These are phyloP conservation scores for Umimayanthus chanpuru DNA, from an alignment of 92 coral and sea anemone species.

Conservation along the genomic window DNA sequence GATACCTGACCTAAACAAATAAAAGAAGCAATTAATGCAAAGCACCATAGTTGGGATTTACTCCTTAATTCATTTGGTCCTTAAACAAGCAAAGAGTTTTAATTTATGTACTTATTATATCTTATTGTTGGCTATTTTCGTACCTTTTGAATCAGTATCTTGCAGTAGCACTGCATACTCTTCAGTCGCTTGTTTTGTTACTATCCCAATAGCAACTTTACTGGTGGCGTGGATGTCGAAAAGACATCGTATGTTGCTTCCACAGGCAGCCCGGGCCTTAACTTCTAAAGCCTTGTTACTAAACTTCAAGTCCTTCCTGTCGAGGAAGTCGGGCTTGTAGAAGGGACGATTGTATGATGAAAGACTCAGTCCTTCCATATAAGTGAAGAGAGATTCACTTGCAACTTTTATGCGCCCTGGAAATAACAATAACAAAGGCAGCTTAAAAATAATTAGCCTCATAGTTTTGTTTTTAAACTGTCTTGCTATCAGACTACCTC, in stretches of 20 bases:
- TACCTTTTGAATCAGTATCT: conserved; percentile 50
- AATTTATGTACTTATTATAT: not conserved
- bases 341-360: conserved; percentile 46
- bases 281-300: conserved; percentile 49
- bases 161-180: conserved; percentile 53
- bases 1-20: not conserved
- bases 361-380: conserved; percentile 52
- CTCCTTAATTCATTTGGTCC: not conserved
- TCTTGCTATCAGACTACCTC: too few relatives aligned
- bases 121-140: too few relatives aligned
- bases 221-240: conserved; percentile 74
- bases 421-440: not conserved
- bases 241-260: conserved; percentile 68
- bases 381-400: conserved; percentile 61
- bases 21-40: not conserved
- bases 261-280: conserved; percentile 65
- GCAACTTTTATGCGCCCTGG: conserved; percentile 24
- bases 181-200: conserved; percentile 49
- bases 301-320: conserved; percentile 50
- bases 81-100: not conserved
- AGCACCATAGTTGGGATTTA: too few relatives aligned
- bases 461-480: too few relatives aligned
- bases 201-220: conserved; percentile 67
- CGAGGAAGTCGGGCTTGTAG: conserved; percentile 71
- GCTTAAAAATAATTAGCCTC: not conserved